phyloP scores from a whole-genome alignment of 2,888 invertebrate genomes.

The Synanthedon vespiformis region DNA sequence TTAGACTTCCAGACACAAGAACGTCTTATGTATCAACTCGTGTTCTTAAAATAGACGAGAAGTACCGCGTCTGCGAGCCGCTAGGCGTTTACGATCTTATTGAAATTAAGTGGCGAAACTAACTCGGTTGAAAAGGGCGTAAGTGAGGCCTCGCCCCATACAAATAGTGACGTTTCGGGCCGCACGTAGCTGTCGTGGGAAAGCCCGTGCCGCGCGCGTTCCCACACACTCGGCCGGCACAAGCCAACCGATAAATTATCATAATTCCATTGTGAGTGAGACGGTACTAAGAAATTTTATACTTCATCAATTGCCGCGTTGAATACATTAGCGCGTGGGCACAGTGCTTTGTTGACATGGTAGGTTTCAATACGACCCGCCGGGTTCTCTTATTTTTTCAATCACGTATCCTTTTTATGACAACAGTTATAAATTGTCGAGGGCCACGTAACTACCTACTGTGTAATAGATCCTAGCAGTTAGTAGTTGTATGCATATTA shows the following conservation, averaged over 20 bases:
- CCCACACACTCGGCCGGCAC: slow-evolving; percentile 71
- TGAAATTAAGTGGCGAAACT: slow-evolving; percentile 8
- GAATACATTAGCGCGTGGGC: slow-evolving; percentile 69
- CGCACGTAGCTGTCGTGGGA: slow-evolving; percentile 54
- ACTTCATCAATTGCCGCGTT: slow-evolving; percentile 69
- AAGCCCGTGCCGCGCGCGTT: slow-evolving; percentile 69
- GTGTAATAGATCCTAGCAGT: no score
- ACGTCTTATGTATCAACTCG: slow-evolving; percentile 38
- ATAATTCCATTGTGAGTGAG: slow-evolving; percentile 71
- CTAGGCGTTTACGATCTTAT: slow-evolving; percentile 37
- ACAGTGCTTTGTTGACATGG: slow-evolving; percentile 47
- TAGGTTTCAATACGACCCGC: slow-evolving; percentile 30
- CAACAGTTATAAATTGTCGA: slow-evolving; percentile 31
- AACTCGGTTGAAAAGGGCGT: slow-evolving; percentile 26
- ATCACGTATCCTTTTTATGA: slow-evolving; percentile 40
- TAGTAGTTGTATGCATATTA: no score
- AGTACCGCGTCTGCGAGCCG: slow-evolving; percentile 19
- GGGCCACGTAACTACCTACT: slow-evolving; percentile 5
- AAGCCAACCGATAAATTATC: slow-evolving; percentile 71
- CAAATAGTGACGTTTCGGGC: slow-evolving; percentile 37
- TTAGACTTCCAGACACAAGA: slow-evolving; percentile 29
- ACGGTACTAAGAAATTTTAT: slow-evolving; percentile 71
- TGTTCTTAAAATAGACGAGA: slow-evolving; percentile 24
- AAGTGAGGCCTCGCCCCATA: slow-evolving; percentile 29
- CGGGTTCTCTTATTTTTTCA: slow-evolving; percentile 32